A percentile compares a stretch with the other conserved stretches of the same genome.
These are phyloP conservation scores for Crotophaga sulcirostris DNA, from an alignment of 2,113 vertebrate genomes.

Conservation along the genomic window DNA sequence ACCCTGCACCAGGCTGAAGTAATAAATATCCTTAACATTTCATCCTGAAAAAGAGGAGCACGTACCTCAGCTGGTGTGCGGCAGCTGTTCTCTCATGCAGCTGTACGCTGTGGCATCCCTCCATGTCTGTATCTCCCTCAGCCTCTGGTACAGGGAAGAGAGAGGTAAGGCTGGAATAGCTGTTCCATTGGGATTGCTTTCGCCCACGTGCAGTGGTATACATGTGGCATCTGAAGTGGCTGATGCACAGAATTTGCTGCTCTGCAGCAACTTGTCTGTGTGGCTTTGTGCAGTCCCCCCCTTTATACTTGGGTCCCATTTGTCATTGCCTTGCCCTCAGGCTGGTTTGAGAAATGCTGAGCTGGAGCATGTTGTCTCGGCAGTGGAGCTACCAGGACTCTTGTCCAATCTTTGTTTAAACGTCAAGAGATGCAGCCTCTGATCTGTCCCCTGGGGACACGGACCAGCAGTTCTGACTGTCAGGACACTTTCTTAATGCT, in stretches of 20 bases:
- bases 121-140: fast-evolving
- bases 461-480: slow-evolving; percentile 1
- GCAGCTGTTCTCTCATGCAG: background rate
- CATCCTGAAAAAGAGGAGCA: fast-evolving
- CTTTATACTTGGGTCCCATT: background rate
- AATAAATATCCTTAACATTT: background rate
- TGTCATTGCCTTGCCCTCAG: background rate
- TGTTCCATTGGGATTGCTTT: background rate
- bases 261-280: background rate
- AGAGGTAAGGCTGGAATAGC: background rate
- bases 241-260: background rate
- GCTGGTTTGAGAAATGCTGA: background rate
- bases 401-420: slow-evolving; percentile 51
- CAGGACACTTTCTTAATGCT: background rate
- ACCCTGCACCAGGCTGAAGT: background rate
- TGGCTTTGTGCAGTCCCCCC: background rate
- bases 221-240: fast-evolving
- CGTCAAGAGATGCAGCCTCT: background rate
- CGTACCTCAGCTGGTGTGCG: background rate
- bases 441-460: background rate
- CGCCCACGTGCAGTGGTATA: fast-evolving
- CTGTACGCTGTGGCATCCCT: background rate
- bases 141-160: background rate
- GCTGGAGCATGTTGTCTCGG: background rate
- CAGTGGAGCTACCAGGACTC: background rate